phyloP scores from a whole-genome alignment of 2,888 invertebrate species.

The Drosophila fungiperda region DNA sequence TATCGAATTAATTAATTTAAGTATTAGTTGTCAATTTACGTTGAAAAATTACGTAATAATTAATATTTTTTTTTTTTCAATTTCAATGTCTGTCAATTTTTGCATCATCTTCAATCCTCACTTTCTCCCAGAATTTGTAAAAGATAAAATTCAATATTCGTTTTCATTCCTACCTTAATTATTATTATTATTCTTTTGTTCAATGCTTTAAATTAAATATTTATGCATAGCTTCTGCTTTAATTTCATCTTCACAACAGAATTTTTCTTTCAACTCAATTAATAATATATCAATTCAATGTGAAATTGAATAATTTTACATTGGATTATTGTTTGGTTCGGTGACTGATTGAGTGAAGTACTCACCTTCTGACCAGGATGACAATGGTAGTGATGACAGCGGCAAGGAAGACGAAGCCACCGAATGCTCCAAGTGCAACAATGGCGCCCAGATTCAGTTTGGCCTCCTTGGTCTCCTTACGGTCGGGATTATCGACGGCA shows the following conservation, averaged over 20 bases:
- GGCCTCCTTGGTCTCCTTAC: constrained; percentile 86
- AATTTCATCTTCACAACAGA: neutral
- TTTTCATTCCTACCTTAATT: neutral
- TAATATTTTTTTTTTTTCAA: neutral
- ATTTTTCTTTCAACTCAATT: neutral
- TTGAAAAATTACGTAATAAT: neutral
- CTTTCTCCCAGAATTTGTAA: neutral
- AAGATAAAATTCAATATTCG: neutral
- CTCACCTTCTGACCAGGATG: constrained; percentile 93
- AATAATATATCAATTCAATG: neutral
- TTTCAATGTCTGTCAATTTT: neutral
- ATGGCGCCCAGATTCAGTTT: constrained; percentile 94
- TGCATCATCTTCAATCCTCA: neutral
- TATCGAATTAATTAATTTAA: neutral
- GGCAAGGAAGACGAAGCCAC: constrained; percentile 95
- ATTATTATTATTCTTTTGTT: neutral
- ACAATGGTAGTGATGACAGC: constrained; percentile 95
- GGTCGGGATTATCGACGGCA: constrained; percentile 87
- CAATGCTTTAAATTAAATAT: neutral
- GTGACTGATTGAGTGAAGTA: constrained; percentile 12
- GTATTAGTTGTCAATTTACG: neutral
- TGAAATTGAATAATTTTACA: neutral
- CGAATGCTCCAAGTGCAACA: constrained; percentile 95
- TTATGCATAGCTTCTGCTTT: neutral
- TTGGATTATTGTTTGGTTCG: neutral